Evolutionary conservation across 2,888 invertebrate genomes (phyloP).

Genomic region (Cheilosia variabilis): DNA sequence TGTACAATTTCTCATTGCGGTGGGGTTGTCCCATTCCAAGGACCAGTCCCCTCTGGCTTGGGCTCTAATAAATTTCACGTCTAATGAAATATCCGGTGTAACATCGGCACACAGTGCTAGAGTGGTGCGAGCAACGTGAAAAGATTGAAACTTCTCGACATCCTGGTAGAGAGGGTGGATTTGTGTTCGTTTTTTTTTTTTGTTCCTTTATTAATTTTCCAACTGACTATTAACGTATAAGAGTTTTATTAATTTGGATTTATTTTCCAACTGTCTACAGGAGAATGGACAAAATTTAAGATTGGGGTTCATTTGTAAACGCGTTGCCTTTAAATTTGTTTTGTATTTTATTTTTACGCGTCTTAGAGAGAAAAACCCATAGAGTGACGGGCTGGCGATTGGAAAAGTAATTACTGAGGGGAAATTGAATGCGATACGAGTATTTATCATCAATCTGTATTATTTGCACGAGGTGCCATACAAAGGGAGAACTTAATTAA

Average conservation of each 20-base stretch:
- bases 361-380: slow-evolving; percentile 5
- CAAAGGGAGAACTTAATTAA: neutral
- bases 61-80: slow-evolving; percentile 68
- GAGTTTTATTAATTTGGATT: slow-evolving; percentile 70
- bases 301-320: slow-evolving; percentile 35
- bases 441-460: slow-evolving; percentile 69
- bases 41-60: slow-evolving; percentile 19
- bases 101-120: slow-evolving; percentile 28
- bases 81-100: slow-evolving; percentile 74
- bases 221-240: neutral
- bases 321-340: slow-evolving; percentile 27
- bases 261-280: slow-evolving; percentile 67
- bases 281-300: slow-evolving; percentile 59
- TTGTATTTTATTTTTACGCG: slow-evolving; percentile 26
- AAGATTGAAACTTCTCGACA: slow-evolving; percentile 53
- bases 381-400: slow-evolving; percentile 52
- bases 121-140: slow-evolving; percentile 46
- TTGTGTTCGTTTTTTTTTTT: slow-evolving; percentile 1
- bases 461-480: slow-evolving; percentile 38
- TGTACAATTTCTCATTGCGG: slow-evolving; percentile 71
- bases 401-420: slow-evolving; percentile 65
- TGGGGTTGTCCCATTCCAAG: slow-evolving; percentile 32
- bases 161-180: slow-evolving; percentile 26
- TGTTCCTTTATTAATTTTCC: neutral
- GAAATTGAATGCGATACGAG: slow-evolving; percentile 56